Base-by-base conservation (phyloP, 92 coral and sea anemone species). In the Phenganax marumi region DNA sequence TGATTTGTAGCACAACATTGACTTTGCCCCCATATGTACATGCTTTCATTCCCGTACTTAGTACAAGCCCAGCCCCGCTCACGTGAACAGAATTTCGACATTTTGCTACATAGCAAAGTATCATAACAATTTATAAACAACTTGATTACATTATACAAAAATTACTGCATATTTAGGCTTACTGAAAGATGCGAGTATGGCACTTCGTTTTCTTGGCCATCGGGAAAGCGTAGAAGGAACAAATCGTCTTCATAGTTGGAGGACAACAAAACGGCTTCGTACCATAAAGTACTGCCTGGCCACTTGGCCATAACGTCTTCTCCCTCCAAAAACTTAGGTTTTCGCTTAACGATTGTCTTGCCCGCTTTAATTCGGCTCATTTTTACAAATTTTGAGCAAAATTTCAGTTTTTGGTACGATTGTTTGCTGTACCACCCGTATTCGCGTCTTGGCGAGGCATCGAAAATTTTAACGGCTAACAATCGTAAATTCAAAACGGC, bases 201-300 rank as follows among this genome's bases (percentile, higher is more conserved):
- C 51, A 92, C 88, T 26, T 85, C 89, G 54, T 80, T 85, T 55
- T 85, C 90, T 33, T 43, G 87, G 5, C 83, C 91, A 48, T 88
- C 93, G 52, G 84, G 75, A 68, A 66, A 81, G 69, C 73, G 50
- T 50, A 90, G 86, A 19, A 46, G n/a, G 57, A 68, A 64, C 13
- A 18, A 47, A 53, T 39, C 84, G 43, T 24, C 62, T 6, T 63
- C 84, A 79, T 88, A 86, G 50, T 70, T 55, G 14, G 68, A 33
- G 13, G 89, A 77, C 2, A 84, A 81, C 0, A 91, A 83, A 2
- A 68, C 75, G 1, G 99, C 99, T 80, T 96, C 99, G 82, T 86
- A 96, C 85, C 90, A 96, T 77, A 86, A 87, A 12, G 65, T 22
- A 80, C 99, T 92, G 25, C 97, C 97, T 0, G 99, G 99, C 99